A percentile compares a stretch with the other conserved stretches of the same genome.
Conservation (phyloP, 2,797 vertebrate species). For the Nyctalus aviator region DNA sequence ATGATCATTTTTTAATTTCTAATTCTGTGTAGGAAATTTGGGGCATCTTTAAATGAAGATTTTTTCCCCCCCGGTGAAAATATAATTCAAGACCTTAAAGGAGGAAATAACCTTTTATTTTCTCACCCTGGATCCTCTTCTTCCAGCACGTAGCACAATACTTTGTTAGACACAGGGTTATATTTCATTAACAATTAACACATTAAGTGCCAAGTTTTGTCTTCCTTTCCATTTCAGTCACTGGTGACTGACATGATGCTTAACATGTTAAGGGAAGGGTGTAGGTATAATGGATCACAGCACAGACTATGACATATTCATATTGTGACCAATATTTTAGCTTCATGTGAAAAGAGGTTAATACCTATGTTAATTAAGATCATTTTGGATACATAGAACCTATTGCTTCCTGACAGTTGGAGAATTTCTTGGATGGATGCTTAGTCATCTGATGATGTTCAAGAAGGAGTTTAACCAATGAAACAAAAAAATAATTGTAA, state of each 20-base stretch:
- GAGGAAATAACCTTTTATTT: conserved; percentile 34
- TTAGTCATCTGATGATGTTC: conserved; percentile 26
- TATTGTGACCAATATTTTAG: conserved; percentile 38
- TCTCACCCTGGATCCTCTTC: conserved; percentile 16
- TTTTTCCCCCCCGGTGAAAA: too few relatives aligned
- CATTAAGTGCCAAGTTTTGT: too few relatives aligned
- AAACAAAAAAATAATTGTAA: conserved; percentile 44
- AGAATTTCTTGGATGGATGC: conserved; percentile 44
- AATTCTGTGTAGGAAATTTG: conserved; percentile 62
- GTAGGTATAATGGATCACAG: conserved; percentile 43
- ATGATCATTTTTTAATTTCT: conserved; percentile 54
- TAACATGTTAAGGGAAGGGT: background rate
- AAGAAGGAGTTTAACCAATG: background rate
- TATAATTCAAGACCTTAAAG: conserved; percentile 7
- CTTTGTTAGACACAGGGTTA: conserved; percentile 23
- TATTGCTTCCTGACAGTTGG: conserved; percentile 22
- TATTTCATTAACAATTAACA: conserved; percentile 46
- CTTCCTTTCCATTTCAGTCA: too few relatives aligned
- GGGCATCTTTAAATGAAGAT: too few relatives aligned
- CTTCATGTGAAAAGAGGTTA: conserved; percentile 53
- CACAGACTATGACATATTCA: conserved; percentile 8
- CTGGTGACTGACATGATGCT: too few relatives aligned
- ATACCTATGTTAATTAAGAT: conserved; percentile 29
- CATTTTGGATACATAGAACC: conserved; percentile 3
- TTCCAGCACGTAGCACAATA: conserved; percentile 10